Conservation (phyloP, 2,888 invertebrate species). For the Xestia sexstrigata region DNA sequence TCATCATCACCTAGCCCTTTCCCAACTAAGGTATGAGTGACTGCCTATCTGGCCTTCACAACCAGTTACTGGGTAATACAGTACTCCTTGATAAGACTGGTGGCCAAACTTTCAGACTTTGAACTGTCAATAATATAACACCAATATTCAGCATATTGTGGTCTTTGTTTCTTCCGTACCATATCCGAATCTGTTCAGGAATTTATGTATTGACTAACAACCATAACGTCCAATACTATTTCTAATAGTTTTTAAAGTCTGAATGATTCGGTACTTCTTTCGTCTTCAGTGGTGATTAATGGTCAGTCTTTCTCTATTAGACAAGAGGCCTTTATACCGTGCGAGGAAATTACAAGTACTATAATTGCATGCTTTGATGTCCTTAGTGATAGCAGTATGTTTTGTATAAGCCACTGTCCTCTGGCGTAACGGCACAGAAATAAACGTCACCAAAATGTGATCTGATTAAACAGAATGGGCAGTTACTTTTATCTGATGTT, state of each 20-base stretch:
- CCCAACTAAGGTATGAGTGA: not conserved
- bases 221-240: not conserved
- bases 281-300: not conserved
- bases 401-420: not conserved
- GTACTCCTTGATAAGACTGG: not conserved
- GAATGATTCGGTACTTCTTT: not conserved
- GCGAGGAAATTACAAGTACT: too few relatives aligned
- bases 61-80: not conserved
- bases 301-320: not conserved
- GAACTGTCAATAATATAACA: too few relatives aligned
- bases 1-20: not conserved
- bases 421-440: conserved; percentile 17
- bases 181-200: not conserved
- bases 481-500: conserved; percentile 44
- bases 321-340: too few relatives aligned
- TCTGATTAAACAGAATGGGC: conserved; percentile 41
- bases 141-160: not conserved
- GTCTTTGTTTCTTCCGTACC: not conserved
- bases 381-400: not conserved
- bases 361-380: not conserved
- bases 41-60: not conserved
- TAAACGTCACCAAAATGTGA: conserved; percentile 29
- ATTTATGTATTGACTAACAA: not conserved
- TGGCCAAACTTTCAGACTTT: not conserved
- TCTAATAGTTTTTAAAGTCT: not conserved